Conservation (phyloP, 2,888 invertebrate genomes). For the Athalia cordata region DNA sequence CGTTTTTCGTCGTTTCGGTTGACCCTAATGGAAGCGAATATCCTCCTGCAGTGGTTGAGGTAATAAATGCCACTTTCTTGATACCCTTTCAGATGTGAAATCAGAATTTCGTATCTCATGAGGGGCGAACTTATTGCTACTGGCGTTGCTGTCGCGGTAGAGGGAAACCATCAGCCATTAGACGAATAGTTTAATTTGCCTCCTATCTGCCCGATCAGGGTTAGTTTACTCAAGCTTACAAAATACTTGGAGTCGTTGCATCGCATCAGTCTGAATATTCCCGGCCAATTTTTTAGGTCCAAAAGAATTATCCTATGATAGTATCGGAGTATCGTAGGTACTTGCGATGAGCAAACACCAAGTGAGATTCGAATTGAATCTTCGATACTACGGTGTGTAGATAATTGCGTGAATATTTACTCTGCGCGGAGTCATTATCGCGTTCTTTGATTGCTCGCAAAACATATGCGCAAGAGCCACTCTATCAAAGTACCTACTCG, state of each 20-base stretch:
- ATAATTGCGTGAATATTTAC: no score
- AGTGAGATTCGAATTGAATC: no score
- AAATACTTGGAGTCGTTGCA: no score
- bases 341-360: no score
- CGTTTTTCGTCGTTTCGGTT: constrained; percentile 21
- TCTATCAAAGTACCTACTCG: neutral
- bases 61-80: constrained; percentile 32
- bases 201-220: neutral
- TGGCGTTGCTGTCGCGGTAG: neutral
- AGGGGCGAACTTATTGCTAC: neutral
- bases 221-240: no score
- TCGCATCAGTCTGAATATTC: no score
- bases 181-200: constrained; percentile 13
- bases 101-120: constrained; percentile 9
- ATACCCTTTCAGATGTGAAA: constrained; percentile 22
- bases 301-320: no score
- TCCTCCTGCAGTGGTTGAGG: constrained; percentile 14
- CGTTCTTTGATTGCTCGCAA: neutral
- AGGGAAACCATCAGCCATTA: constrained; percentile 30
- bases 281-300: no score
- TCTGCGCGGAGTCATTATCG: neutral
- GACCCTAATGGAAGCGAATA: constrained; percentile 11
- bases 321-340: no score
- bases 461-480: neutral
- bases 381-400: no score